Conservation (phyloP, 2,888 invertebrate genomes). For the Monopis laevigella region DNA sequence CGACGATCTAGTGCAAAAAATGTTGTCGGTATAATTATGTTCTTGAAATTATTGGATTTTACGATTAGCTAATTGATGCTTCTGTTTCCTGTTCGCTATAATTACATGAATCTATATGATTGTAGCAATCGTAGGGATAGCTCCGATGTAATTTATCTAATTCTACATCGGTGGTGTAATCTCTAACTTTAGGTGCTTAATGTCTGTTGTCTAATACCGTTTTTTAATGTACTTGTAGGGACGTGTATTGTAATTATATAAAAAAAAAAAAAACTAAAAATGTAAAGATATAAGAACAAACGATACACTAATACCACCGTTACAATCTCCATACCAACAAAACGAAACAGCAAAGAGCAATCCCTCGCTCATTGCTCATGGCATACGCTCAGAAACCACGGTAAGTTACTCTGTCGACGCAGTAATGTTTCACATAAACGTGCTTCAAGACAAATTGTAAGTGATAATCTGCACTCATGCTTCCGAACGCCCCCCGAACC, state of each 20-base stretch:
- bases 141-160: no score
- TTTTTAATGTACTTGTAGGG: no score
- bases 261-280: no score
- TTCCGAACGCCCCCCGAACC: slow-evolving; percentile 15
- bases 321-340: neutral
- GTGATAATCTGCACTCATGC: slow-evolving; percentile 17
- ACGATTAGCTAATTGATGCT: slow-evolving; percentile 2
- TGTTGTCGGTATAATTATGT: slow-evolving; percentile 1
- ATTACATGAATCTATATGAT: no score
- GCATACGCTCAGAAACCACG: slow-evolving; percentile 1
- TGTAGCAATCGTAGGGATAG: no score
- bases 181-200: no score
- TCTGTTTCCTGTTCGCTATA: slow-evolving; percentile 6
- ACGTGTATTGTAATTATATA: no score
- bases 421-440: slow-evolving; percentile 14
- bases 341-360: neutral
- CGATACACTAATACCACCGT: no score
- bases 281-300: no score
- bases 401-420: slow-evolving; percentile 6
- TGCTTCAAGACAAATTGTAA: slow-evolving; percentile 18
- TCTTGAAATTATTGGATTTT: neutral
- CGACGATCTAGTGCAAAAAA: neutral
- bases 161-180: no score
- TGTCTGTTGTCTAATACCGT: no score
- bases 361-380: neutral